Base-by-base conservation (phyloP, 1,140 invertebrate genomes). In the Aphis gossypii region DNA sequence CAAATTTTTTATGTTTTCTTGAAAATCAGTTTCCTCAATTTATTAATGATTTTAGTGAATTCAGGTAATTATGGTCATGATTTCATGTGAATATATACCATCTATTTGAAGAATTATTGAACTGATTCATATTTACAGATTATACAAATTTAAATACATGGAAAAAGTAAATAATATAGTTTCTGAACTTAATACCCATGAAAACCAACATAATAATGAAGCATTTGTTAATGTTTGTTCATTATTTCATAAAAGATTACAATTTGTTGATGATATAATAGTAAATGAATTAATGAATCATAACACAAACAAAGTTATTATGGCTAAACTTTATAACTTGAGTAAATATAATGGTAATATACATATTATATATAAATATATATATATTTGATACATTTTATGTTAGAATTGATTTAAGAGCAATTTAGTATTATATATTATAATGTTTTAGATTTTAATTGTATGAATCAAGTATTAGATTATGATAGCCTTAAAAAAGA, bases 1-100 rank as follows among this genome's bases (percentile, higher is more conserved):
- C 35, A 30, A 93, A 86, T 84, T 84, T 93, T n/a, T 11, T 93
- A 38, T 93, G 92, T 84, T 86, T 93, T 56, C 68, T 93, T 84
- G 92, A 93, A 93, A 93, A 44, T 93, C 38, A 41, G 4, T 84
- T 86, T 51, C 30, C 82, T n/a, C 46, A 86, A 44, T 38, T 93
- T 7, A 54, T 44, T 86, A 54, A 54, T 9, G 25, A 54, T 21
- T 56, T 7, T 84, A 41, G 41, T 84, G 25, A 83, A 20, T 86
- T 93, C 30, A 25, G 38, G 92, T 93, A n/a, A 56, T 48, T 54
- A 51, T 6, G 30, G 25, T 86, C 5, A 46, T 86, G 44, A 46
- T 38, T 38, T 83, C 2, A 6, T 21, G 11, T 82, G 7, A 38
- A 82, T 82, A 20, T 82, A 9, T 46, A 14, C 25, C 23, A 83